These are phyloP conservation scores for Dryocosmus kuriphilus DNA, from an alignment of 2,888 invertebrate species.

Conservation along the genomic window DNA sequence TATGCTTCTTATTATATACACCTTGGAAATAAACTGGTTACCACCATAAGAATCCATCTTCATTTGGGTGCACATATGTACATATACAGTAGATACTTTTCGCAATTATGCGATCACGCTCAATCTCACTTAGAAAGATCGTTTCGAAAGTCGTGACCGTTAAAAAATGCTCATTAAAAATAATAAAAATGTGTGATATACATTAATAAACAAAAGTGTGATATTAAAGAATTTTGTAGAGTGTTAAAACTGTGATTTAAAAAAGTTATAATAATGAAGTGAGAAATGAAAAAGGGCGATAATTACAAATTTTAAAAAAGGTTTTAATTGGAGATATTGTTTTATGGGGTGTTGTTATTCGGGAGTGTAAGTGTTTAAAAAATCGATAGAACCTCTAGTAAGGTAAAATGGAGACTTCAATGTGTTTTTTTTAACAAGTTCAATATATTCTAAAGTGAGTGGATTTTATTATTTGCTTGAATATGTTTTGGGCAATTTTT, in stretches of 20 bases:
- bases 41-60: conserved; percentile 21
- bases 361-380: neutral
- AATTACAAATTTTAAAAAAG: neutral
- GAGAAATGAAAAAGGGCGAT: neutral
- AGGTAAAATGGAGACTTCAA: neutral
- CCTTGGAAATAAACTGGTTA: neutral
- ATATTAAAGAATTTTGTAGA: neutral
- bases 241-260: neutral
- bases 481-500: neutral
- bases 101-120: neutral
- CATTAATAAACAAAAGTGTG: neutral
- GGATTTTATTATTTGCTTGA: neutral
- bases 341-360: neutral
- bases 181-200: neutral
- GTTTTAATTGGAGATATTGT: neutral
- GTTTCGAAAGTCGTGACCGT: neutral
- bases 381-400: neutral
- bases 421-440: neutral
- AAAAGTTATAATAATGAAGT: neutral
- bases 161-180: neutral
- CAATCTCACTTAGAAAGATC: neutral
- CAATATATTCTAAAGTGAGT: neutral
- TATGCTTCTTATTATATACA: conserved; percentile 7
- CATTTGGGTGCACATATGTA: neutral
- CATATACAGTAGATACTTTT: conserved; percentile 7